phyloP scores from a whole-genome alignment of 2,888 invertebrate genomes.

The Sarcophaga caerulescens region DNA sequence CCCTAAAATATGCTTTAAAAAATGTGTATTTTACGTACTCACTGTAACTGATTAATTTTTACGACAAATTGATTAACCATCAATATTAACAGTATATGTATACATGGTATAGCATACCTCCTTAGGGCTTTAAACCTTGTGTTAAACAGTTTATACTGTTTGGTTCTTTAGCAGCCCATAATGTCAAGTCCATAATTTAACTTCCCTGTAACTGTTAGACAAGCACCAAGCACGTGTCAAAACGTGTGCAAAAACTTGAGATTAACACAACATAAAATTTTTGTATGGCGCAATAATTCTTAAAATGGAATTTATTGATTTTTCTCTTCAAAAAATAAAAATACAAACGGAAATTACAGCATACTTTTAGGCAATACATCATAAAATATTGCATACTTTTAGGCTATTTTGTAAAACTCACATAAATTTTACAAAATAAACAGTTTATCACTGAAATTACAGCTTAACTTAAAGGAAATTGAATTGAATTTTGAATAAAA shows the following conservation, averaged over 20 bases:
- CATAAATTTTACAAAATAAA: too few relatives aligned
- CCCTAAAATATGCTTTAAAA: background rate
- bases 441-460: too few relatives aligned
- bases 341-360: too few relatives aligned
- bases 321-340: too few relatives aligned
- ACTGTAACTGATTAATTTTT: conserved; percentile 77
- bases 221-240: conserved; percentile 58
- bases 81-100: conserved; percentile 72
- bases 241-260: conserved; percentile 54
- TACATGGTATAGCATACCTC: conserved; percentile 21
- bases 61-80: conserved; percentile 80
- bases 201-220: conserved; percentile 28
- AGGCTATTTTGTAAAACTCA: too few relatives aligned
- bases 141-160: conserved; percentile 61
- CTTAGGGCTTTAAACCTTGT: conserved; percentile 63
- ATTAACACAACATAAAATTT: conserved; percentile 39
- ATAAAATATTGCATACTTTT: too few relatives aligned
- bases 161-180: conserved; percentile 76
- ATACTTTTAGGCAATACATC: too few relatives aligned
- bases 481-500: too few relatives aligned
- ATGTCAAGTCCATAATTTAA: conserved; percentile 16
- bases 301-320: conserved; percentile 61
- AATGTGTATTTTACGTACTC: too few relatives aligned
- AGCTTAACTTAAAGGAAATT: too few relatives aligned
- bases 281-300: background rate